Percentiles rank a stretch among this genome's conserved stretches.
These are phyloP conservation scores for Drosophila leontia DNA, from an alignment of 1,140 invertebrate species.

Conservation along the genomic window DNA sequence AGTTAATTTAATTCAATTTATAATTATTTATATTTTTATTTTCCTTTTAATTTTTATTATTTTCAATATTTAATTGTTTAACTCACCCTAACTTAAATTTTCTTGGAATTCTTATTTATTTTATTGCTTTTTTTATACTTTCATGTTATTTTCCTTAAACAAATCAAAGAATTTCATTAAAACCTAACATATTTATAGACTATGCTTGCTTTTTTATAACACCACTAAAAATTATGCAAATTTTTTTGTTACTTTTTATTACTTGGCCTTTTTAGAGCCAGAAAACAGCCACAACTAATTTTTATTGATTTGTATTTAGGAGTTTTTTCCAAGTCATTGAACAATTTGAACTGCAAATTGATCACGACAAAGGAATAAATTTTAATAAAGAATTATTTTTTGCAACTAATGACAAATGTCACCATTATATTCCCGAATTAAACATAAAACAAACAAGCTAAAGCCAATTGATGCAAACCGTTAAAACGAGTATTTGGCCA, in stretches of 20 bases:
- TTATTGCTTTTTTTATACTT: neutral
- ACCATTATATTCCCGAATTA: conserved; percentile 25
- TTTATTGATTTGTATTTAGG: conserved; percentile 34
- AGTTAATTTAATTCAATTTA: no score
- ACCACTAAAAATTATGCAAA: conserved; percentile 8
- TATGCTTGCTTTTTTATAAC: conserved; percentile 11
- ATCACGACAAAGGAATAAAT: conserved; percentile 45
- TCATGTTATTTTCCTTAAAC: neutral
- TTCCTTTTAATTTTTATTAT: neutral
- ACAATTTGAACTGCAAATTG: conserved; percentile 21
- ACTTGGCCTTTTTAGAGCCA: conserved; percentile 23
- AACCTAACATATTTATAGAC: neutral
- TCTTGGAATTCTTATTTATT: neutral
- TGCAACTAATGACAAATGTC: conserved; percentile 39
- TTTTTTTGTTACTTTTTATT: conserved; percentile 17
- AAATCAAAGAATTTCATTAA: neutral
- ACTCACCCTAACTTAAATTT: neutral
- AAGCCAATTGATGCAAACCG: conserved; percentile 46
- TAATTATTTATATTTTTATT: neutral
- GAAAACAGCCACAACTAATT: conserved; percentile 16
- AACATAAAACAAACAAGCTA: conserved; percentile 51
- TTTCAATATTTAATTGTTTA: no score
- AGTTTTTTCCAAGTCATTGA: conserved; percentile 33
- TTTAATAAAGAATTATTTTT: conserved; percentile 36
- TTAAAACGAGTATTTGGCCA: conserved; percentile 51